phyloP scores from a whole-genome alignment of 2,797 vertebrate genomes.

The Aselliscus stoliczkanus region DNA sequence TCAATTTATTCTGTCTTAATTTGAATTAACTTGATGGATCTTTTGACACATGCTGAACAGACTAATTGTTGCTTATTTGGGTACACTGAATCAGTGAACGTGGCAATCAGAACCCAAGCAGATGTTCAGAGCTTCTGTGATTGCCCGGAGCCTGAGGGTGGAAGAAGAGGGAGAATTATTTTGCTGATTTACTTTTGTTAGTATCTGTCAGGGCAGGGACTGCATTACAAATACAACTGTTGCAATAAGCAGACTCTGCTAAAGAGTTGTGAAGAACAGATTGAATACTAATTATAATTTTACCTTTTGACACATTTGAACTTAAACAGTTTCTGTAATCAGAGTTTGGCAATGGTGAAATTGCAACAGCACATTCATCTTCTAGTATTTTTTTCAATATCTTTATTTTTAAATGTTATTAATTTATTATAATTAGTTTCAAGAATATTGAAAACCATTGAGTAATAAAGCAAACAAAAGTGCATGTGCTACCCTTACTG shows the following conservation, averaged over 20 bases:
- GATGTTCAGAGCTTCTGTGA: slow-evolving; percentile 80
- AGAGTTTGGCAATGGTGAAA: not conserved
- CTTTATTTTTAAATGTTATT: not conserved
- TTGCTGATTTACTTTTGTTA: slow-evolving; percentile 77
- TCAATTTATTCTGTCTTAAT: slow-evolving; percentile 82
- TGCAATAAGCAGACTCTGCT: slow-evolving; percentile 54
- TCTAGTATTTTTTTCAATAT: not conserved
- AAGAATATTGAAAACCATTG: not conserved
- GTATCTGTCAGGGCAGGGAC: slow-evolving; percentile 67
- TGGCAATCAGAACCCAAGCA: slow-evolving; percentile 78
- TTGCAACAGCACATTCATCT: not conserved
- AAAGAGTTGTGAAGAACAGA: not conserved
- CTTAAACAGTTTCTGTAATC: not conserved
- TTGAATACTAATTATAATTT: slow-evolving; percentile 27
- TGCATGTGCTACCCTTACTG: not conserved
- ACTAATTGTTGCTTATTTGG: slow-evolving; percentile 82
- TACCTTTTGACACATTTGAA: not conserved
- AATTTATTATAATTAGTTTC: not conserved
- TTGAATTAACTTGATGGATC: slow-evolving; percentile 80
- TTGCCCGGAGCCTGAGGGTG: slow-evolving; percentile 73
- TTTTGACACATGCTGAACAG: slow-evolving; percentile 79
- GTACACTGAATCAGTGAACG: slow-evolving; percentile 72
- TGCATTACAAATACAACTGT: slow-evolving; percentile 55
- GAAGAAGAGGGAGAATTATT: slow-evolving; percentile 69
- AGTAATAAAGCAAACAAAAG: not conserved